phyloP scores from a whole-genome alignment of 1,140 invertebrate species.

The Pseudomyrmex cubaensis region DNA sequence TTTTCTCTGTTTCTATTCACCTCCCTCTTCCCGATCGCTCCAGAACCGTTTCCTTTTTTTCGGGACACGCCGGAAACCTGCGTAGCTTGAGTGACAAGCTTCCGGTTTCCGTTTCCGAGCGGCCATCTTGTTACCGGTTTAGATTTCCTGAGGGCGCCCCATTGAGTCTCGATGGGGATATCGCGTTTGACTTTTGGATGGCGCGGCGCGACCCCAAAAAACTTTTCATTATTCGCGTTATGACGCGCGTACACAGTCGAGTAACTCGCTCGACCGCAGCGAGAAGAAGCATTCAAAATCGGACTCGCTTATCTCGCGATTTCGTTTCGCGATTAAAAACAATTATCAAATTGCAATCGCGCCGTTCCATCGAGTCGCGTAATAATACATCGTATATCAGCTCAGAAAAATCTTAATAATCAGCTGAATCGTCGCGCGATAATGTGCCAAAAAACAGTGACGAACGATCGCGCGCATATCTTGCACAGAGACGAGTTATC shows the following conservation, averaged over 20 bases:
- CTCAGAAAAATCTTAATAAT: slow-evolving; percentile 36
- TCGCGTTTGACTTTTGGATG: slow-evolving; percentile 37
- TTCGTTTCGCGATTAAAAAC: slow-evolving; percentile 19
- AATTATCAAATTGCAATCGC: neutral
- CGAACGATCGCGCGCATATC: slow-evolving; percentile 8
- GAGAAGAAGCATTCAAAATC: slow-evolving; percentile 36
- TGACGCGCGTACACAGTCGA: neutral
- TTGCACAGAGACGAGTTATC: slow-evolving; percentile 6
- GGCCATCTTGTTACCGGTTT: slow-evolving; percentile 85
- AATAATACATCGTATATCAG: slow-evolving; percentile 32
- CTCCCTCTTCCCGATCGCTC: slow-evolving; percentile 51
- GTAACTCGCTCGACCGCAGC: neutral
- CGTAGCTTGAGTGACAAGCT: slow-evolving; percentile 84
- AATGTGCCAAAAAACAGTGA: slow-evolving; percentile 40
- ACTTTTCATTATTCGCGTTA: slow-evolving; percentile 58
- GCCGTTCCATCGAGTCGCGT: neutral
- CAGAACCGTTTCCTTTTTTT: slow-evolving; percentile 77
- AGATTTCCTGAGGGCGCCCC: slow-evolving; percentile 81
- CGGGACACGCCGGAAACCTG: slow-evolving; percentile 81
- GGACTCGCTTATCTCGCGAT: slow-evolving; percentile 12
- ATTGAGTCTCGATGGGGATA: slow-evolving; percentile 63
- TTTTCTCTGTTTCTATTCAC: slow-evolving; percentile 12
- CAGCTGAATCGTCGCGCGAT: neutral
- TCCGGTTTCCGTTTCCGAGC: slow-evolving; percentile 85
- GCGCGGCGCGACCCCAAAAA: slow-evolving; percentile 18